Evolutionary conservation across 2,113 vertebrate species (phyloP).

Genomic region (Pithys albifrons): DNA sequence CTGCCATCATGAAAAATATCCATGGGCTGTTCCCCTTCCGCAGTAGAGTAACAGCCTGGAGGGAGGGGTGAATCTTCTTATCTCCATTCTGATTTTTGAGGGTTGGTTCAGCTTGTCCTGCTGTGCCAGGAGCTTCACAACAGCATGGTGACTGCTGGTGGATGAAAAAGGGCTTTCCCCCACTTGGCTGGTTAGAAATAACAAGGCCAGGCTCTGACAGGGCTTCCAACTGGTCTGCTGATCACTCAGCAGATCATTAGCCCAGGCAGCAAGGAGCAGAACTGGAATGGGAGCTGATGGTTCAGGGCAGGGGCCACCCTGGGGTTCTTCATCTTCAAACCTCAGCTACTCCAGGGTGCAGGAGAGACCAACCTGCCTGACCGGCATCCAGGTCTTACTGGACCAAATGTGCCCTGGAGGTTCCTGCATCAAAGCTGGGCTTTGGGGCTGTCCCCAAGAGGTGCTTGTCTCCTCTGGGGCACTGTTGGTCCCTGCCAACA

Average conservation of each 20-base stretch:
- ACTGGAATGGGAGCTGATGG: not conserved
- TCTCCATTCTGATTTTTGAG: not conserved
- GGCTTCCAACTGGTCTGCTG: not conserved
- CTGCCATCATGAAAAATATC: not conserved
- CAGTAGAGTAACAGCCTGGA: not conserved
- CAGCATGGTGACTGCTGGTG: not conserved
- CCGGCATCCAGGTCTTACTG: not conserved
- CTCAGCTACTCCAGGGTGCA: not conserved
- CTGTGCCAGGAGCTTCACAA: not conserved
- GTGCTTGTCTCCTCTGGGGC: rapidly evolving
- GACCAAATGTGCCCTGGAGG: not conserved
- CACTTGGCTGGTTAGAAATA: slow-evolving; percentile 13
- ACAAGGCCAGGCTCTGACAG: not conserved
- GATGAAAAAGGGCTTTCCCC: not conserved
- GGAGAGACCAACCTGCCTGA: not conserved
- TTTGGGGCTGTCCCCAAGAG: not conserved
- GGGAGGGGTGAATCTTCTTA: not conserved
- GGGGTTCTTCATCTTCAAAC: not conserved
- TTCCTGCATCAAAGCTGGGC: not conserved
- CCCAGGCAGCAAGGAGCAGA: not conserved
- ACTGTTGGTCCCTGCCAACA: not conserved
- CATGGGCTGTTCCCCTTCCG: not conserved
- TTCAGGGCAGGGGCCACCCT: not conserved
- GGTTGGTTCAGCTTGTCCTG: not conserved
- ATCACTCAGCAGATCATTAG: not conserved